Evolutionary conservation across 2,797 vertebrate genomes (phyloP), one percentile per base, ranked within the genome.

Genomic region (Euthynnus affinis): DNA sequence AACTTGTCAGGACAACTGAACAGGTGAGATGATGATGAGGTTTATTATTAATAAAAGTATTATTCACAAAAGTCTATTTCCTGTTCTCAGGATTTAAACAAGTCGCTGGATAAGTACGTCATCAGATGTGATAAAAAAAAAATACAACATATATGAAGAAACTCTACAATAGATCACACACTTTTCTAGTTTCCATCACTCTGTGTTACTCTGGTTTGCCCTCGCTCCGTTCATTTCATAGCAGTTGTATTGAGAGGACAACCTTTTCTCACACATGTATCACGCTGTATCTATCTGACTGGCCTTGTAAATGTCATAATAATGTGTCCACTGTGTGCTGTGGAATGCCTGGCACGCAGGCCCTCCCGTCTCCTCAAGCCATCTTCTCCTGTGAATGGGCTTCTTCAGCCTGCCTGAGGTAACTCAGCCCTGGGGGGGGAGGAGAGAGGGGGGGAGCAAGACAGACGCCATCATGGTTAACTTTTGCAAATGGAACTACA

Each of bases 251-350:
- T 59, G 76, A 69, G 59, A 67, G 69, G 74, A 83, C 71, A 78
- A 81, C 72, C 76, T 89, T 82, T 88, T 86, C 87, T 90, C 83
- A 81, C 80, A 89, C 87, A 80, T 58, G 69, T 68, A 91, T 93
- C 87, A 91, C 58, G 74, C 85, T 89, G 87, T 81, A 89, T 90
- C 89, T 83, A 81, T 92, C 86, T 71, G 74, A 83, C 83, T 27
- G 86, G 91, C 87, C 88, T 88, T 91, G 92, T 89, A 90, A 91
- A 89, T 94, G 92, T 92, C 91, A 95, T 93, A 94, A 95, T 94
- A 95, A 94, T 94, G 93, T 94, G 84, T 92, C 92, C 91, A 93
- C 93, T 95, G 93, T 95, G 90, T 90, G 83, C 84, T 87, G 83
- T 91, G 89, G 93, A 94, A 96, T 95, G 93, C 80, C 77, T 87